Evolutionary conservation across 2,888 invertebrate species (phyloP).

Genomic region (Ichneumoninae sp.): DNA sequence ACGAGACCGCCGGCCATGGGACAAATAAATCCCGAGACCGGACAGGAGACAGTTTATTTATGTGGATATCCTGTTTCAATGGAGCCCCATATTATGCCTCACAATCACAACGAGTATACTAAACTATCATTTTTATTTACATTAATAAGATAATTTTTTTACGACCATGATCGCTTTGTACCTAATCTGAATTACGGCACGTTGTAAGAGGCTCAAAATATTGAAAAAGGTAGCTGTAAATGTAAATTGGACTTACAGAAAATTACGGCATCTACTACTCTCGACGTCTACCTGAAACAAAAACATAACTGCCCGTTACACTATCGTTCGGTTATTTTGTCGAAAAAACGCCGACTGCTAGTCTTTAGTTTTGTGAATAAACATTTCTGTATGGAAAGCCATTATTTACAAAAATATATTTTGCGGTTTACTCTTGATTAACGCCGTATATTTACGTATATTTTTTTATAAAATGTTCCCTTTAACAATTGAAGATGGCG

Average conservation of each 20-base stretch:
- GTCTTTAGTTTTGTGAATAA: background rate
- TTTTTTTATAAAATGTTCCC: too few relatives aligned
- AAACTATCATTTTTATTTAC: background rate
- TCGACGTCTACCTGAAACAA: background rate
- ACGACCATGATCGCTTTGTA: background rate
- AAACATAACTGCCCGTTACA: background rate
- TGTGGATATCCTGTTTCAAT: conserved; percentile 8
- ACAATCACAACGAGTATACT: background rate
- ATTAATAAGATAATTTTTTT: background rate
- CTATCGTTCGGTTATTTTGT: background rate
- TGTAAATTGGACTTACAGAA: background rate
- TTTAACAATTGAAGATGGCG: too few relatives aligned
- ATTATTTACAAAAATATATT: background rate
- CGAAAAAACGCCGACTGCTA: background rate
- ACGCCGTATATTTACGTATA: too few relatives aligned
- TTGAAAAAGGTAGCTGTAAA: background rate
- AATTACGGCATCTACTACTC: background rate
- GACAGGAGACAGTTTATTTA: conserved; percentile 18
- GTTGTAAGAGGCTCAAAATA: background rate
- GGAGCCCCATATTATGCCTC: background rate
- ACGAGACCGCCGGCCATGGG: conserved; percentile 21
- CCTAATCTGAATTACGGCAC: background rate
- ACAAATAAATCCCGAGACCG: conserved; percentile 39
- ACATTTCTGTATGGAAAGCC: background rate
- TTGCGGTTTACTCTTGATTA: background rate